Base-by-base conservation (phyloP, 2,113 vertebrate species). In the Scalopus aquaticus region DNA sequence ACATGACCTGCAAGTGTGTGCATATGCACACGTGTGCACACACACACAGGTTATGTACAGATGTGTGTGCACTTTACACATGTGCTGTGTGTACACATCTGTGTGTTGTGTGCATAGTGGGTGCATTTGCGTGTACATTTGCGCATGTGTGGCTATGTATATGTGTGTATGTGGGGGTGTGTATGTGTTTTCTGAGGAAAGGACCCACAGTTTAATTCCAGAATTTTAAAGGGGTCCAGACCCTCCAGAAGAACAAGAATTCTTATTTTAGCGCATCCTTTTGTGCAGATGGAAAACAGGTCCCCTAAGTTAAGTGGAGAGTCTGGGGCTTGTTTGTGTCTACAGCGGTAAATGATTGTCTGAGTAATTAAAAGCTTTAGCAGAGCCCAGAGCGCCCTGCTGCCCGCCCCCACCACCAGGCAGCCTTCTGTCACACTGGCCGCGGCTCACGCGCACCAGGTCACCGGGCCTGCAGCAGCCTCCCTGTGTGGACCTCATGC, bases 361-460 rank as follows among this genome's bases (percentile, higher is more conserved):
- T n/a, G 85, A 95, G 95, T 93, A 85, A 88, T 91, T 78, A 93
- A 94, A 94, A 78, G 65, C 85, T 58, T 46, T 78, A 49, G 72
- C 15, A 51, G 17, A 91, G 64, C 51, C 30, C 13, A 81, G 69
- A 60, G 69, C n/a, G 37, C 64, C 72, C 32, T 6, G 9, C 39
- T 6, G 9, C 49, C 90, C 76, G 54, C 82, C 65, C 83, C 77
- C 3, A 15, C 12, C 15, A 78, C 22, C 22, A 24, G 32, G 73
- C 9, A n/a, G 72, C 88, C 84, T 82, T 72, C 79, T 90, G 81
- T 80, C 77, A 85, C 44, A 44, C 73, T 35, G 0, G 16, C 51
- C n/a, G 12, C 17, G 58, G 1, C 22, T 62, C 51, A 82, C 12
- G 24, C 46, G 8, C 46, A 11, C 46, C 46, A 15, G 79, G 16